phyloP scores from a whole-genome alignment of 2,113 vertebrate species.

The Alligator mississippiensis region DNA sequence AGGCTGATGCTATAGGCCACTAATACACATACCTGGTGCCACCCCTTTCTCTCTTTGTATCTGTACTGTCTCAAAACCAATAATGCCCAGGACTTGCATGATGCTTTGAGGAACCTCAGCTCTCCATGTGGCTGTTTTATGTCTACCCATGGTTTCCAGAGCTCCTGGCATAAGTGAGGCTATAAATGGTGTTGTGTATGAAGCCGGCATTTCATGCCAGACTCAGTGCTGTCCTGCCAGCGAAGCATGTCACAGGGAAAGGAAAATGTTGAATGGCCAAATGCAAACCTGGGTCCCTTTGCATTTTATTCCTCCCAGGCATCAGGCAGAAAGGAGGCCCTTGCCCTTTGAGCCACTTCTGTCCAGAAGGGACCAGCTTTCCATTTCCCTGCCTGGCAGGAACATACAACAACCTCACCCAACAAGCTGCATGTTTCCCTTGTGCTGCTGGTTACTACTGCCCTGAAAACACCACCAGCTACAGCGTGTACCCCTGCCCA shows the following conservation, averaged over 20 bases:
- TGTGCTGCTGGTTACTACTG: constrained; percentile 92
- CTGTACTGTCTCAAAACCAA: not conserved
- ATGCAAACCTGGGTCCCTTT: too few relatives aligned
- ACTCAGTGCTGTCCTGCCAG: not conserved
- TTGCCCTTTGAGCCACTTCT: constrained; percentile 90
- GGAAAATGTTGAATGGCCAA: too few relatives aligned
- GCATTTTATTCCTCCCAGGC: constrained; percentile 34
- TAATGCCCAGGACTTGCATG: not conserved
- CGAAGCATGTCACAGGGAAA: not conserved
- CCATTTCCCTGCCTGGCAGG: constrained; percentile 87
- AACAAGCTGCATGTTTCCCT: constrained; percentile 82
- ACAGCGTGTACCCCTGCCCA: constrained; percentile 82
- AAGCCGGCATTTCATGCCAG: not conserved
- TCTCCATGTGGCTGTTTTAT: not conserved
- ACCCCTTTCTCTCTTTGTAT: accelerated
- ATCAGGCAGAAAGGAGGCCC: constrained; percentile 71
- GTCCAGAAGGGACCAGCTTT: constrained; percentile 80
- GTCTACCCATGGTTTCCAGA: not conserved
- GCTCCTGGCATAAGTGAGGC: not conserved
- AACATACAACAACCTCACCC: constrained; percentile 87
- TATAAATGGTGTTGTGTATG: not conserved
- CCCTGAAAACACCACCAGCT: constrained; percentile 84
- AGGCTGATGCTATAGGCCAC: not conserved
- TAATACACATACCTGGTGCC: not conserved
- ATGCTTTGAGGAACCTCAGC: not conserved